Evolutionary conservation across 1,140 invertebrate species (phyloP).

Genomic region (Caenorhabditis remanei): DNA sequence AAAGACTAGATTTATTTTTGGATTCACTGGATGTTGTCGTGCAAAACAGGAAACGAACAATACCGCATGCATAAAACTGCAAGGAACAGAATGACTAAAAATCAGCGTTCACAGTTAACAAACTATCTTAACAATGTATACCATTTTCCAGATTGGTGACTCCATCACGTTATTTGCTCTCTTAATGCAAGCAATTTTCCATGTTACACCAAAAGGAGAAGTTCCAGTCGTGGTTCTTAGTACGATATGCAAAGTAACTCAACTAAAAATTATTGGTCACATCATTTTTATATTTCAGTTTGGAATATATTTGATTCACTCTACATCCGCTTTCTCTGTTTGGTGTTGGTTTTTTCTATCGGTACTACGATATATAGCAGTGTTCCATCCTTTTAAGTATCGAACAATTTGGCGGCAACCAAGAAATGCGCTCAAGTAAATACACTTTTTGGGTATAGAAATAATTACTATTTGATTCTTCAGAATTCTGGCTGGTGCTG

Average conservation of each 20-base stretch:
- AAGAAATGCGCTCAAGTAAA: slow-evolving; percentile 68
- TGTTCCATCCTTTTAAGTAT: slow-evolving; percentile 75
- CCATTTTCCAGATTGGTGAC: slow-evolving; percentile 65
- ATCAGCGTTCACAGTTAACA: too few species aligned
- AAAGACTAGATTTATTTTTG: neutral
- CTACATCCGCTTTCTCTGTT: slow-evolving; percentile 76
- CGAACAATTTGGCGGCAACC: slow-evolving; percentile 74
- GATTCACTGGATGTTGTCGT: too few species aligned
- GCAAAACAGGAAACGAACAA: too few species aligned
- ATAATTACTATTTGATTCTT: slow-evolving; percentile 15
- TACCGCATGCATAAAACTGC: neutral
- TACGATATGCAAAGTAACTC: slow-evolving; percentile 73
- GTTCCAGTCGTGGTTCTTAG: slow-evolving; percentile 53
- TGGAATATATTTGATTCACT: slow-evolving; percentile 73
- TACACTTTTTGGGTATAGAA: neutral
- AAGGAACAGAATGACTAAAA: too few species aligned
- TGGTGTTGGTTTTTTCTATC: slow-evolving; percentile 74
- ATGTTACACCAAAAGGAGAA: slow-evolving; percentile 63
- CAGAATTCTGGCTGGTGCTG: slow-evolving; percentile 64
- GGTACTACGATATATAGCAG: slow-evolving; percentile 73
- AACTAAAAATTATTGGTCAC: neutral
- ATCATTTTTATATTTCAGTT: slow-evolving; percentile 60
- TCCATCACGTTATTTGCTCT: slow-evolving; percentile 72
- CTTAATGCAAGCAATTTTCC: slow-evolving; percentile 72
- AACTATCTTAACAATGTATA: neutral